A percentile compares a stretch with the other conserved stretches of the same genome.
phyloP scores from a whole-genome alignment of 2,888 invertebrate species.

The Ichneumoninae sp. region DNA sequence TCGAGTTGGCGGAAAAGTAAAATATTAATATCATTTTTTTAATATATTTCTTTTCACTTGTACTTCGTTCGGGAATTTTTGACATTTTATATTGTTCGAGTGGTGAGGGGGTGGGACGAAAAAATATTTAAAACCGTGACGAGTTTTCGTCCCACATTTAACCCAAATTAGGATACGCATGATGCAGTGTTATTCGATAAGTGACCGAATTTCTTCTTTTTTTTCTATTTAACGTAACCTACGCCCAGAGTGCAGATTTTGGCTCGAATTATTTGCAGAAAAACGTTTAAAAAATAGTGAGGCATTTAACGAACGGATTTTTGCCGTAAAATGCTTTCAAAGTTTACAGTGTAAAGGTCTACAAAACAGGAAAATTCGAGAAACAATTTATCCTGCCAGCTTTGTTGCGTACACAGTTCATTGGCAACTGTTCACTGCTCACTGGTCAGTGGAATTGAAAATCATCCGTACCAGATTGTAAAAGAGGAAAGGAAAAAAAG shows the following conservation, averaged over 20 bases:
- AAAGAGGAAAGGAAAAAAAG: neutral
- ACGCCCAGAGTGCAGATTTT: neutral
- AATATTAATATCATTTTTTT: slow-evolving; percentile 24
- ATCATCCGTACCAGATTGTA: slow-evolving; percentile 18
- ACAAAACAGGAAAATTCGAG: neutral
- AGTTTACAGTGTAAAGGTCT: neutral
- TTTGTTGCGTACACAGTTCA: neutral
- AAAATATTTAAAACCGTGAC: neutral
- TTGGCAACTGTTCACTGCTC: slow-evolving; percentile 18
- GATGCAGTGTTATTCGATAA: neutral
- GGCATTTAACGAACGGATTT: neutral
- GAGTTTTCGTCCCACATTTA: neutral
- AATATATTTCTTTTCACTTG: neutral
- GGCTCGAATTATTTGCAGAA: too few relatives aligned
- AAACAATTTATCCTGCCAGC: slow-evolving; percentile 3
- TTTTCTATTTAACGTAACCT: neutral
- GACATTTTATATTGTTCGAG: neutral
- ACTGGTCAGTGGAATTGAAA: slow-evolving; percentile 40
- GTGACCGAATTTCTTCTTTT: neutral
- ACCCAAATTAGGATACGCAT: neutral
- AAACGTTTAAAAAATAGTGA: neutral
- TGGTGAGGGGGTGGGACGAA: neutral
- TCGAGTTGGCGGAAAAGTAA: neutral
- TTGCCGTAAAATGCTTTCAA: neutral
- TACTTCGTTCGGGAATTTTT: neutral